A percentile compares a stretch with the other conserved stretches of the same genome.
phyloP scores from a whole-genome alignment of 1,140 invertebrate species.

The Meteorus sp. region DNA sequence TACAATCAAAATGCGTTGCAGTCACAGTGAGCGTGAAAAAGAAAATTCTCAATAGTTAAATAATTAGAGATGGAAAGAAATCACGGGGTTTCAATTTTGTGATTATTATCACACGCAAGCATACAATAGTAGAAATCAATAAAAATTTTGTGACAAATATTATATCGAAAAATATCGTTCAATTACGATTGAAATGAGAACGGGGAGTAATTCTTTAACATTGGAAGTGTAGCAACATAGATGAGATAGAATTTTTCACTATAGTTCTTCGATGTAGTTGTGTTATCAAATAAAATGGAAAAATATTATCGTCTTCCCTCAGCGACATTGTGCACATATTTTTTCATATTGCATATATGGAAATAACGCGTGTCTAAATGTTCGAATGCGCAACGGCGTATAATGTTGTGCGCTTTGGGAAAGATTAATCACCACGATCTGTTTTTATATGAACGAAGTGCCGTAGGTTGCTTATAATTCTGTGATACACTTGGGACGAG shows the following conservation, averaged over 20 bases:
- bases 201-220: no score
- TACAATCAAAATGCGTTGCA: no score
- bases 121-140: no score
- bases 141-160: no score
- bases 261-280: no score
- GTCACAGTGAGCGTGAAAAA: no score
- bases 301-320: conserved; percentile 6
- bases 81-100: conserved; percentile 26
- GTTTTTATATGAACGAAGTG: conserved; percentile 15
- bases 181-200: no score
- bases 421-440: conserved; percentile 52
- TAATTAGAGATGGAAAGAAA: conserved; percentile 26
- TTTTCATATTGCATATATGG: neutral
- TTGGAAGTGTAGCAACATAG: no score
- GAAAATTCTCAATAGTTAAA: no score
- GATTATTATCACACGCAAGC: conserved; percentile 19
- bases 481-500: conserved; percentile 35
- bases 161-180: conserved; percentile 15
- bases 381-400: conserved; percentile 49
- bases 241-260: no score
- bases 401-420: conserved; percentile 48
- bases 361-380: conserved; percentile 44
- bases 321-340: neutral
- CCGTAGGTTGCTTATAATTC: no score
- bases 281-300: neutral